A percentile compares a stretch with the other conserved stretches of the same genome.
These are phyloP conservation scores for Sakesphorus luctuosus DNA, from an alignment of 2,113 vertebrate genomes.

Conservation along the genomic window DNA sequence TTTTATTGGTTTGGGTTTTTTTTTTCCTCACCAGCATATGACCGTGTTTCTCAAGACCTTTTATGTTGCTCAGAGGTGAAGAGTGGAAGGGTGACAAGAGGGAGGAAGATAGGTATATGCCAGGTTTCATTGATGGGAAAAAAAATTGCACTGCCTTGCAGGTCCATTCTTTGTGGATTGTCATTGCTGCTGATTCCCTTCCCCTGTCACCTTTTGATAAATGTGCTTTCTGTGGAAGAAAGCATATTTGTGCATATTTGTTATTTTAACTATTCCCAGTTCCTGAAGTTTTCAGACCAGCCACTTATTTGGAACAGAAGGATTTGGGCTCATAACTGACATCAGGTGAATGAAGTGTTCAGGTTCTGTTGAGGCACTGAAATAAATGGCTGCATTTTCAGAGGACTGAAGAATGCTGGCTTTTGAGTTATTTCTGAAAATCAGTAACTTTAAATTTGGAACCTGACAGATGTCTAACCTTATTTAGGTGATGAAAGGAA, in stretches of 20 bases:
- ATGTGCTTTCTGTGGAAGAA: background rate
- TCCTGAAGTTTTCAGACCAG: background rate
- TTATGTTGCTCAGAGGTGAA: background rate
- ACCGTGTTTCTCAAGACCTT: background rate
- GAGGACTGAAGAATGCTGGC: background rate
- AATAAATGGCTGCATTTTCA: background rate
- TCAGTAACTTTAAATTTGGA: background rate
- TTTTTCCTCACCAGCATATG: background rate
- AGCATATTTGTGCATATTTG: background rate
- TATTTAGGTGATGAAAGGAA: background rate
- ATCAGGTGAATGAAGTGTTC: background rate
- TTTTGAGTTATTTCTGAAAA: conserved; percentile 26
- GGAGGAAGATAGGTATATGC: background rate
- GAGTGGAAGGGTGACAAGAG: background rate
- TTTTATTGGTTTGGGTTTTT: background rate
- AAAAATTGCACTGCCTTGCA: background rate
- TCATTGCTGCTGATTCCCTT: background rate
- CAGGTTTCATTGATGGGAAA: background rate
- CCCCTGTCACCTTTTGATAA: background rate
- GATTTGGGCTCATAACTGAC: background rate
- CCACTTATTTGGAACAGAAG: background rate
- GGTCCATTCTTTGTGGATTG: background rate
- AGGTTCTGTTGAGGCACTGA: background rate
- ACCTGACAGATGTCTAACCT: conserved; percentile 2
- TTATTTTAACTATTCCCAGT: background rate